phyloP scores from a whole-genome alignment of 1,140 invertebrate genomes.

The Galendromus occidentalis region DNA sequence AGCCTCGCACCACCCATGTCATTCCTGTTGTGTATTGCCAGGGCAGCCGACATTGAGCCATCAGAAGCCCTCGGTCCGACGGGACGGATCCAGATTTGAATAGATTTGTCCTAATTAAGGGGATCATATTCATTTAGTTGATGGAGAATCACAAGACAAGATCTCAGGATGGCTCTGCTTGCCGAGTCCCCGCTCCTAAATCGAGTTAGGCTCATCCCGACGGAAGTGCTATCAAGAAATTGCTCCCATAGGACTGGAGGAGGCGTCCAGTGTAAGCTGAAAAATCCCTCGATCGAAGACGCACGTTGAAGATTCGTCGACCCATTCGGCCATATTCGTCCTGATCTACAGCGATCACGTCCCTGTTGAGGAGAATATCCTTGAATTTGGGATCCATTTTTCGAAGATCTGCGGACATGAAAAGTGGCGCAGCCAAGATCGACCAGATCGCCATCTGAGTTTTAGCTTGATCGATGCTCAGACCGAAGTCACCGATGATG shows the following conservation, averaged over 20 bases:
- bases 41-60: neutral
- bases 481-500: slow-evolving; percentile 27
- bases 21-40: neutral
- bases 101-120: neutral
- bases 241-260: no score
- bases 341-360: slow-evolving; percentile 28
- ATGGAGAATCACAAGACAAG: no score
- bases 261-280: no score
- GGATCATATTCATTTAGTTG: no score
- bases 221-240: no score
- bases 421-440: slow-evolving; percentile 29
- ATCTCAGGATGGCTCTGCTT: no score
- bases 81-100: slow-evolving; percentile 3
- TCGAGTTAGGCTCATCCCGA: no score
- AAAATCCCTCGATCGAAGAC: no score
- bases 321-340: slow-evolving; percentile 29
- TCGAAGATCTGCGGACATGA: slow-evolving; percentile 30
- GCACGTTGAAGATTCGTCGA: slow-evolving; percentile 23
- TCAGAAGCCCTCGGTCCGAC: neutral
- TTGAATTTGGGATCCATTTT: slow-evolving; percentile 22
- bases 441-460: slow-evolving; percentile 32
- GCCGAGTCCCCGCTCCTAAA: no score
- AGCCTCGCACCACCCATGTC: neutral
- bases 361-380: slow-evolving; percentile 25
- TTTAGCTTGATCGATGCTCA: slow-evolving; percentile 26